A percentile compares a stretch with the other conserved stretches of the same genome.
These are phyloP conservation scores for Myotis myotis DNA, from an alignment of 2,797 vertebrate species.

Conservation along the genomic window DNA sequence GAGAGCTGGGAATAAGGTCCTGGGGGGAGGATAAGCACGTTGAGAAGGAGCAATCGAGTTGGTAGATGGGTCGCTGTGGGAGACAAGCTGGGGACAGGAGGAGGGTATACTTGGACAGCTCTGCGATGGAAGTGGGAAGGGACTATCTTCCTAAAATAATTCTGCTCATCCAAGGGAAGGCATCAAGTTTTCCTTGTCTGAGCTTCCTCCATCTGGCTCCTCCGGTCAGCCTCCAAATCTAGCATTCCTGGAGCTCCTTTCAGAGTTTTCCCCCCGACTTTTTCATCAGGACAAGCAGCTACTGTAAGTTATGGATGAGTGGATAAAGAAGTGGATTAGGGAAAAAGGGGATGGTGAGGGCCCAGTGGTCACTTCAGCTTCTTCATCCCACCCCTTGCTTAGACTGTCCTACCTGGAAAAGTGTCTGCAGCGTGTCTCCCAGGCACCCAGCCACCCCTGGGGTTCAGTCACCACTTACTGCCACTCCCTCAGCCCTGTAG, in stretches of 20 bases:
- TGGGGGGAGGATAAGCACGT: background rate
- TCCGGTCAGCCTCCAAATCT: conserved; percentile 83
- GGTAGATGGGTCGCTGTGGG: background rate
- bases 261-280: conserved; percentile 93
- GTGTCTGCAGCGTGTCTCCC: conserved; percentile 48
- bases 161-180: conserved; percentile 86
- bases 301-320: conserved; percentile 85
- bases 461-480: conserved; percentile 67
- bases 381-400: background rate
- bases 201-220: conserved; percentile 56
- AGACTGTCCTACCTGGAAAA: conserved; percentile 77
- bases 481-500: conserved; percentile 71
- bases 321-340: background rate
- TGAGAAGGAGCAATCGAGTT: background rate
- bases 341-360: background rate
- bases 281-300: conserved; percentile 86
- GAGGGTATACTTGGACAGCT: background rate
- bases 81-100: background rate
- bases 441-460: conserved; percentile 28
- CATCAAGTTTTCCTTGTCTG: conserved; percentile 88
- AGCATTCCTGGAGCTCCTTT: conserved; percentile 91
- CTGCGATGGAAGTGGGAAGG: background rate
- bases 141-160: background rate
- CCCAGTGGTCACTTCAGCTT: background rate
- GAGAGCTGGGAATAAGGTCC: background rate